Base-by-base conservation (phyloP, 2,113 vertebrate genomes). In the Gorsachius goisagi region DNA sequence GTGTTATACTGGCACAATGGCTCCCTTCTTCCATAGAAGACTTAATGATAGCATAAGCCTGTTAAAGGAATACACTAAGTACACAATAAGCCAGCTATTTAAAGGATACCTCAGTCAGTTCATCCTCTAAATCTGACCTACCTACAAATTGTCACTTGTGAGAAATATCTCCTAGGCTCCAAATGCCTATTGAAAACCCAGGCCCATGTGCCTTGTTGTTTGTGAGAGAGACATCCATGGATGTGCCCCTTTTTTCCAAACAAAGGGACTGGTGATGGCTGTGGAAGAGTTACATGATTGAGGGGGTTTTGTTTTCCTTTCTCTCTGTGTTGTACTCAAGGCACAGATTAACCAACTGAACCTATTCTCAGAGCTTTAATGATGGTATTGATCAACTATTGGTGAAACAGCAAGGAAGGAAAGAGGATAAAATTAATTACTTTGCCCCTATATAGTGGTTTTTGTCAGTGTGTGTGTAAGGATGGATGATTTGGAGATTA, bases 1-100 rank as follows among this genome's bases (percentile, higher is more conserved):
- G 90, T 88, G 88, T 97, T 97, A 94, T 79, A 75, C 74, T 75
- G 88, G 77, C 89, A 98, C 97, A 95, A 96, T 96, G 93, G 63
- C 58, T 96, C 83, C 63, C 80, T 96, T 95, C 95, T 90, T 94
- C 94, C 83, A 59, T 33, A 45, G 64, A 94, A 90, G 80, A 63
- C 94, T 97, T 95, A 96, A 97, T 94, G 95, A 96, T 82, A 73
- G 63, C 27, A 56, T 89, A 94, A 96, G 91, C 93, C 88, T 92
- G 93, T 96, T 96, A 95, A 89, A 95, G 81, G 60, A 85, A 95
- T 85, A 90, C 41, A 85, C 77, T 37, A 80, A 75, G 77, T 79
- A 80, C 73, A 88, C 56, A 94, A 95, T 97, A 94, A 97, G 95
- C 30, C 26, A 71, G 58, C 76, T 76, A 96, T 95, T 97, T 96